These are phyloP conservation scores for Trachymyrmex cornetzi DNA, from an alignment of 1,140 invertebrate genomes.

Conservation along the genomic window DNA sequence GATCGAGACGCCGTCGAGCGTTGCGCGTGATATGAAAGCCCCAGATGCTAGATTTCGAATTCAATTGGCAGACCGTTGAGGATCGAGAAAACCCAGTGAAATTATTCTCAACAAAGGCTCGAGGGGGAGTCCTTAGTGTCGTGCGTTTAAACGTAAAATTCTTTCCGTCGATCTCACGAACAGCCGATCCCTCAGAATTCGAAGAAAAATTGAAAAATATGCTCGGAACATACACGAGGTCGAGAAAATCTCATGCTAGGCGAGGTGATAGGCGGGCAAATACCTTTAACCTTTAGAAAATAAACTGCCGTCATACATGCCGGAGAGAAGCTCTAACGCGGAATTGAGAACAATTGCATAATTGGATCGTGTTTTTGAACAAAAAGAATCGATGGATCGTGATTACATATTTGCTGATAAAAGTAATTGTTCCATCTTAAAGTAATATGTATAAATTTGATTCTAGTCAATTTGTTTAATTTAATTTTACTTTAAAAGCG, in stretches of 20 bases:
- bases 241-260: constrained; percentile 10
- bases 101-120: constrained; percentile 44
- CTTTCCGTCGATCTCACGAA: constrained; percentile 2
- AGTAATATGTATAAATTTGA: neutral
- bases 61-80: constrained; percentile 41
- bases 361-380: neutral
- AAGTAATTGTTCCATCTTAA: neutral
- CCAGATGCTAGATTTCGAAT: constrained; percentile 36
- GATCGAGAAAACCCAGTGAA: neutral
- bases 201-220: constrained; percentile 38
- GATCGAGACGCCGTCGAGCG: constrained; percentile 8
- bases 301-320: neutral
- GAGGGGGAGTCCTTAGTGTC: neutral
- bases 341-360: neutral
- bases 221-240: neutral
- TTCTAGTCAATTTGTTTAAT: neutral
- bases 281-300: constrained; percentile 41
- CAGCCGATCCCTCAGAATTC: neutral
- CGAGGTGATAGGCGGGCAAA: constrained; percentile 10
- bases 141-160: constrained; percentile 34
- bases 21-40: constrained; percentile 13
- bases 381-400: neutral
- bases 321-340: neutral
- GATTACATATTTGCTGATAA: neutral
- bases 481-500: neutral